Evolutionary conservation across 2,113 vertebrate species (phyloP).

Genomic region (Poeciliopsis occidentalis): DNA sequence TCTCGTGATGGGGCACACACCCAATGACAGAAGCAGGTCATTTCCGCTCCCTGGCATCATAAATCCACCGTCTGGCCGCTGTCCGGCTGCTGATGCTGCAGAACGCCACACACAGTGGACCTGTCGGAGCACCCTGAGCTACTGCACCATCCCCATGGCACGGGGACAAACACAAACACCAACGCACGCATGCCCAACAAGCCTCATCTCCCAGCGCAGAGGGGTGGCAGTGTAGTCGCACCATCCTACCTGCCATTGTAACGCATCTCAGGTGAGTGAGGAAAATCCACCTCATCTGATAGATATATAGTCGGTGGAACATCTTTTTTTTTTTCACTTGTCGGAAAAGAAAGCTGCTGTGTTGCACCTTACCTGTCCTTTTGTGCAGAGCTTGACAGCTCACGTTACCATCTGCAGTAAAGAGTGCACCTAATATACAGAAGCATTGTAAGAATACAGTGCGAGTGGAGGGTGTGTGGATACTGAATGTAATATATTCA

Average conservation of each 20-base stretch:
- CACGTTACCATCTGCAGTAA: conserved; percentile 60
- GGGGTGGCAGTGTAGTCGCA: conserved; percentile 23
- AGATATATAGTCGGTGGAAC: conserved; percentile 18
- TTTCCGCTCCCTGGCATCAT: conserved; percentile 79
- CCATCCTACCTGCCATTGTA: conserved; percentile 31
- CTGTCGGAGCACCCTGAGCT: conserved; percentile 77
- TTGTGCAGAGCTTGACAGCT: conserved; percentile 65
- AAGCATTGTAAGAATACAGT: conserved; percentile 59
- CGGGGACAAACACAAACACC: conserved; percentile 22
- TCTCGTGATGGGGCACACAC: conserved; percentile 84
- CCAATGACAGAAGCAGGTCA: conserved; percentile 86
- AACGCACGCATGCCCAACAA: conserved; percentile 34
- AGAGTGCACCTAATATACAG: conserved; percentile 66
- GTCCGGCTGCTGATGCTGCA: conserved; percentile 84
- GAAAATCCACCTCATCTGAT: conserved; percentile 11
- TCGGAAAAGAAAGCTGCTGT: conserved; percentile 53
- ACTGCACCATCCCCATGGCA: conserved; percentile 61
- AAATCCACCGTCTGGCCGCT: conserved; percentile 84
- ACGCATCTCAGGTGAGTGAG: conserved; percentile 28
- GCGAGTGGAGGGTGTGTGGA: conserved; percentile 49
- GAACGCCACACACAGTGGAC: conserved; percentile 75
- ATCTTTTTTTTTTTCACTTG: conserved; percentile 15
- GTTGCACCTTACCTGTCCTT: conserved; percentile 64
- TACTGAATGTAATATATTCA: conserved; percentile 76
- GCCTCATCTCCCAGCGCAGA: not conserved